Base-by-base conservation (phyloP, 2,113 vertebrate species). In the Steatornis caripensis region DNA sequence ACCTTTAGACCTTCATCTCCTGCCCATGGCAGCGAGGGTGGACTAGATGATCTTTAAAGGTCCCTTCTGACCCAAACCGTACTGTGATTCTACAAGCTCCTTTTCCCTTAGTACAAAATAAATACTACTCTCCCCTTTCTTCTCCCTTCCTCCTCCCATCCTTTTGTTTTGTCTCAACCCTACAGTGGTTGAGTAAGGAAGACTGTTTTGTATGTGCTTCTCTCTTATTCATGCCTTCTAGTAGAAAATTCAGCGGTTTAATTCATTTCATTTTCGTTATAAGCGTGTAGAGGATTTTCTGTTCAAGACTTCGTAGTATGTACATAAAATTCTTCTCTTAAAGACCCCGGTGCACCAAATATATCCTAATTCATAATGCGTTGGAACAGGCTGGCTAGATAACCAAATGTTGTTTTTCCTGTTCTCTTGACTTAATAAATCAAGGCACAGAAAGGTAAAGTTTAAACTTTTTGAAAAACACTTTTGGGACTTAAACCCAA, bases 1-100 rank as follows among this genome's bases (percentile, higher is more conserved):
- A 97, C 97, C 97, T 97, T 96, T 97, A 96, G 94, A 45, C 93
- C 84, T 76, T 83, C 58, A 13, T 88, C 96, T 92, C 43, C 89
- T 88, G 66, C 48, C 76, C 34, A 6, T 76, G 65, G 62, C 13
- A 5, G 64, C 43, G 60, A 9, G 43, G 26, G 30, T 51, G 9
- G 64, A 85, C 41, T 58, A n/a, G 69, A 2, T 85, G 71, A 90
- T 94, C 53, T 95, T 94, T 97, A 96, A 97, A 96, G 93, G 95
- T 97, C 66, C 75, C 76, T 90, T 84, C 34, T 8, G 2, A 76
- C 71, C 89, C 83, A 86, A 51, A 64, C 60, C 36, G 15, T 65
- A 48, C 86, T 34, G 4, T 84, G 76, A 26, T 88, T 90, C 88
- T 62, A 0, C 43, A 24, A 68, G 58, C 64, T 77, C 32, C n/a